phyloP scores from a whole-genome alignment of 2,797 vertebrate species.

The Periparus ater region DNA sequence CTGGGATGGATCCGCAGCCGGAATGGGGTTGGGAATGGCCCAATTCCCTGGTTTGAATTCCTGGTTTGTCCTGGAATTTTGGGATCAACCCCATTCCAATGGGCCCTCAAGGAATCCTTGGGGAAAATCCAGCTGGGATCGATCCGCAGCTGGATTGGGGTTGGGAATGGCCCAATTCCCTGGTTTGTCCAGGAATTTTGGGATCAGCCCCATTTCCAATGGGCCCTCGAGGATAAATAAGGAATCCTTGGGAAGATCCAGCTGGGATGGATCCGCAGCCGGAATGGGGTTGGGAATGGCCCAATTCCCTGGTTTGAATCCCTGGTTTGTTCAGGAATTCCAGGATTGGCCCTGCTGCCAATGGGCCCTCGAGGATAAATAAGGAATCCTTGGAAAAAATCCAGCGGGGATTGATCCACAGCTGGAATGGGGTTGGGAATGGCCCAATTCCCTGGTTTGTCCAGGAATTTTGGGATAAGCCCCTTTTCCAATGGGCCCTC shows the following conservation, averaged over 20 bases:
- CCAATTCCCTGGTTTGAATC: too few relatives aligned
- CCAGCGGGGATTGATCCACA: neutral
- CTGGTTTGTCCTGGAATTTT: too few relatives aligned
- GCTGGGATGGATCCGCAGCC: neutral
- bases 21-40: neutral
- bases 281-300: neutral
- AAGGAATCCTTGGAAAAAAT: too few relatives aligned
- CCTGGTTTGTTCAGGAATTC: too few relatives aligned
- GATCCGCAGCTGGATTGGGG: constrained; percentile 74
- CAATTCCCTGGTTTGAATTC: too few relatives aligned
- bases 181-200: accelerated
- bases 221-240: accelerated
- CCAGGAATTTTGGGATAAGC: neutral
- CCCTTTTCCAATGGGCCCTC: neutral
- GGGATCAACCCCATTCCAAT: too few relatives aligned
- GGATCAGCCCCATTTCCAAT: neutral
- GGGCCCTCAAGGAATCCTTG: too few relatives aligned
- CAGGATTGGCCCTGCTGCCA: too few relatives aligned
- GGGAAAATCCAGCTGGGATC: too few relatives aligned
- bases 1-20: constrained; percentile 84
- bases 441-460: neutral
- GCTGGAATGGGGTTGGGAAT: neutral
- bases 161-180: too few relatives aligned
- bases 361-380: too few relatives aligned
- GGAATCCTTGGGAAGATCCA: neutral